Percentiles rank a stretch among this genome's conserved stretches.
Evolutionary conservation across 2,888 invertebrate species (phyloP).

Genomic region (Tipula lateralis): DNA sequence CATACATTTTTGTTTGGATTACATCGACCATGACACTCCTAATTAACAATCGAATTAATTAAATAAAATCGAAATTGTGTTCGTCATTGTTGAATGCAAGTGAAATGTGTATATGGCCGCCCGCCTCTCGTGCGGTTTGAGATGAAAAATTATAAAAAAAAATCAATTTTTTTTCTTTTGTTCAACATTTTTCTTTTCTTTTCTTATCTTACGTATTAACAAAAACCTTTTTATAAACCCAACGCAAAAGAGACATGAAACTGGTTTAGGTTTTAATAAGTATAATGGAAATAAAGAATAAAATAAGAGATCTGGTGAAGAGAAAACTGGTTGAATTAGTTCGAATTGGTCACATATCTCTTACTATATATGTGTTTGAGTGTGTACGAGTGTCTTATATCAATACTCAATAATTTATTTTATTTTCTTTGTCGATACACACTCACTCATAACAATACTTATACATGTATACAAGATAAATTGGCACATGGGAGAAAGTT

Average conservation of each 20-base stretch:
- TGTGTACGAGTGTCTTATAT: no score
- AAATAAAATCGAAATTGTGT: background rate
- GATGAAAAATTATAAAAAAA: background rate
- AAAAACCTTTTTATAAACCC: background rate
- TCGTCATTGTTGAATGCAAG: background rate
- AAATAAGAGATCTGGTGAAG: background rate
- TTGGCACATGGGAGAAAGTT: background rate
- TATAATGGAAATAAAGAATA: background rate
- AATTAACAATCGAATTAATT: background rate
- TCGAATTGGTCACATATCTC: background rate
- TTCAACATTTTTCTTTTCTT: background rate
- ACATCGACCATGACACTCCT: background rate
- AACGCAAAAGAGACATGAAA: background rate
- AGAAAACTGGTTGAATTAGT: constrained; percentile 5
- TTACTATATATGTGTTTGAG: background rate
- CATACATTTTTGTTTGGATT: background rate
- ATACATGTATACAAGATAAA: background rate
- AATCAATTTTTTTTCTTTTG: background rate
- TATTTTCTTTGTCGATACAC: no score
- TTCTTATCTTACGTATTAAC: background rate
- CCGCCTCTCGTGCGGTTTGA: background rate
- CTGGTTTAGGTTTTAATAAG: background rate
- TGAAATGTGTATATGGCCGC: background rate
- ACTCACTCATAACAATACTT: no score
- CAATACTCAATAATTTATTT: background rate